A percentile compares a stretch with the other conserved stretches of the same genome.
These are phyloP conservation scores for Rhynchophorus ferrugineus DNA, from an alignment of 1,140 invertebrate genomes.

Conservation along the genomic window DNA sequence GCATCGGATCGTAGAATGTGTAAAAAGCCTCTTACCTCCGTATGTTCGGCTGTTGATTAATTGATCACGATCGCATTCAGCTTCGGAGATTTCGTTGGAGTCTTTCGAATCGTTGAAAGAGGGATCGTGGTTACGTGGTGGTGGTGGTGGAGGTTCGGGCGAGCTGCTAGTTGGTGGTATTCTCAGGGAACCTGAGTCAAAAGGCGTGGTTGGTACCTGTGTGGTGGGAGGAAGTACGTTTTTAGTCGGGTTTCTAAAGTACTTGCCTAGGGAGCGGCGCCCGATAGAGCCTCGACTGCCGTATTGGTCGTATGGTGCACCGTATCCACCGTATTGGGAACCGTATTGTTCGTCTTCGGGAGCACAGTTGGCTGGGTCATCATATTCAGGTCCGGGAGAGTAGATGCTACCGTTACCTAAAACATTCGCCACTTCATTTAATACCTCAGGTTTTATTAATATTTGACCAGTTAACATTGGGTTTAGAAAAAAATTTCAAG, in stretches of 20 bases:
- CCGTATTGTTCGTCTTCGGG: slow-evolving; percentile 85
- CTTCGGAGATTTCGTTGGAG: slow-evolving; percentile 88
- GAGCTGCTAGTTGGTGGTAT: slow-evolving; percentile 52
- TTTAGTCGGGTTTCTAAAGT: not conserved
- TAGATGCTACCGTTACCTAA: slow-evolving; percentile 61
- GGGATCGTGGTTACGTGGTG: slow-evolving; percentile 63
- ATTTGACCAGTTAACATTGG: too few relatives aligned
- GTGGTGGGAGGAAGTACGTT: not conserved
- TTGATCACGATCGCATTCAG: slow-evolving; percentile 80
- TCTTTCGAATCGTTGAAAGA: slow-evolving; percentile 85
- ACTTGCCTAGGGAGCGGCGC: slow-evolving; percentile 39
- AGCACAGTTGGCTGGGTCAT: slow-evolving; percentile 84
- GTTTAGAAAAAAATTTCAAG: too few relatives aligned
- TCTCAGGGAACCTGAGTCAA: slow-evolving; percentile 49
- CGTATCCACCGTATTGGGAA: slow-evolving; percentile 72
- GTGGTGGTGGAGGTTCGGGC: slow-evolving; percentile 77
- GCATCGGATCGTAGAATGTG: too few relatives aligned
- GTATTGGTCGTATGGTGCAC: slow-evolving; percentile 79
- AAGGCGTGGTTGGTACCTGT: not conserved
- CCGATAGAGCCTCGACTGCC: slow-evolving; percentile 71
- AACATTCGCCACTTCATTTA: too few relatives aligned
- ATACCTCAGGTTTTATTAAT: too few relatives aligned
- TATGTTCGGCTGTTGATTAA: slow-evolving; percentile 61
- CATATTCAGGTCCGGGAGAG: slow-evolving; percentile 73
- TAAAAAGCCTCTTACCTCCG: slow-evolving; percentile 67